Conservation (phyloP, 2,888 invertebrate genomes). For the Scrobipalpa atriplicella region DNA sequence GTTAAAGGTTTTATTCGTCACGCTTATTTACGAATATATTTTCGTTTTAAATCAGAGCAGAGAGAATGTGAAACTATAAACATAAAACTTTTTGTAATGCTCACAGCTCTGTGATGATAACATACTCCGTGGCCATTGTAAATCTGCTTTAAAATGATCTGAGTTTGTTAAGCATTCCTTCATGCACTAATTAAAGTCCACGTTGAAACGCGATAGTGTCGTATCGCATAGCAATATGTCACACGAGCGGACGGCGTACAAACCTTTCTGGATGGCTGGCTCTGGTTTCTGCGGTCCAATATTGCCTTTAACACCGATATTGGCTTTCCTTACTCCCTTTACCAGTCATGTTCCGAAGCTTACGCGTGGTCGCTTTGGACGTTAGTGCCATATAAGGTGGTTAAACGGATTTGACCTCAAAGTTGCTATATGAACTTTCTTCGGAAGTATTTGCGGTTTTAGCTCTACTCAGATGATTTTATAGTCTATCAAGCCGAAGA, state of each 20-base stretch:
- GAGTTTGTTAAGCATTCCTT: conserved; percentile 52
- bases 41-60: conserved; percentile 2
- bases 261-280: conserved; percentile 8
- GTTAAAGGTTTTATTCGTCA: conserved; percentile 17
- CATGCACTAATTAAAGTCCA: conserved; percentile 67
- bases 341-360: neutral
- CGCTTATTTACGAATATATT: conserved; percentile 17
- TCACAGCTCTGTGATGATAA: neutral
- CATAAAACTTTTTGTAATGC: conserved; percentile 10
- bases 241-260: conserved; percentile 23
- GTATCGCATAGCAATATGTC: conserved; percentile 27
- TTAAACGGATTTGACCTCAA: conserved; percentile 11
- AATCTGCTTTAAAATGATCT: conserved; percentile 26
- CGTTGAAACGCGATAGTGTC: conserved; percentile 33
- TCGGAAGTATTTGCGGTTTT: conserved; percentile 3
- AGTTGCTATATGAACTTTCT: conserved; percentile 8
- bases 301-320: conserved; percentile 25
- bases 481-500: neutral
- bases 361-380: neutral
- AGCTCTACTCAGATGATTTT: neutral
- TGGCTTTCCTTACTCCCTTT: conserved; percentile 18
- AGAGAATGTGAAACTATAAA: neutral
- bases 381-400: conserved; percentile 2
- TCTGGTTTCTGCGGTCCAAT: conserved; percentile 28
- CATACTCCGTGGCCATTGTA: neutral